phyloP scores from a whole-genome alignment of 2,797 vertebrate genomes.

The Enteromius treurensis region DNA sequence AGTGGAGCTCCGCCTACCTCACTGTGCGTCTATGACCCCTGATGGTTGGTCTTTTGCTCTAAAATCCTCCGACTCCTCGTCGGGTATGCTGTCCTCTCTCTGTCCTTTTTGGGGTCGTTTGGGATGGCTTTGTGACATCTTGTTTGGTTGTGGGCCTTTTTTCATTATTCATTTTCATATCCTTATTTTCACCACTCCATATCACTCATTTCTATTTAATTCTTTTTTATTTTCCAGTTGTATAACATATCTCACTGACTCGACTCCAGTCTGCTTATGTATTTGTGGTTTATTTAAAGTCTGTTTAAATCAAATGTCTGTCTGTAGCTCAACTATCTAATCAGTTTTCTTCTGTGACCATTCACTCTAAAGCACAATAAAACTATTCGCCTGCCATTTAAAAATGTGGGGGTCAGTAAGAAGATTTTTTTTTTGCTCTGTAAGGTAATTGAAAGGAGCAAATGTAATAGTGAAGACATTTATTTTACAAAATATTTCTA shows the following conservation, averaged over 20 bases:
- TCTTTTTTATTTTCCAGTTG: neutral
- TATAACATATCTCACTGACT: neutral
- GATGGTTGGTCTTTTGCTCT: conserved; percentile 99
- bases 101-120: conserved; percentile 89
- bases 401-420: neutral
- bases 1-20: conserved; percentile 98
- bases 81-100: conserved; percentile 97
- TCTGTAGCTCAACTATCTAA: neutral
- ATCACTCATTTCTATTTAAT: conserved; percentile 46
- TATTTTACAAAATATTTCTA: neutral
- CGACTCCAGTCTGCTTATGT: conserved; percentile 9
- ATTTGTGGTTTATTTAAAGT: conserved; percentile 47
- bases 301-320: neutral
- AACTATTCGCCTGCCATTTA: neutral
- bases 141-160: conserved; percentile 59
- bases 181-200: conserved; percentile 60
- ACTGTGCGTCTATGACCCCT: conserved; percentile 99
- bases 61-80: conserved; percentile 99
- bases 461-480: neutral
- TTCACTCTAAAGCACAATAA: neutral
- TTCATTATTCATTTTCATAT: conserved; percentile 56
- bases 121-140: conserved; percentile 78
- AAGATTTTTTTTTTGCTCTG: neutral
- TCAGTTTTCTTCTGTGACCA: neutral
- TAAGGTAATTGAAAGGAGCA: neutral